Evolutionary conservation across 92 coral and sea anemone genomes (phyloP), one percentile per base, ranked within the genome.

Genomic region (Metridium senile): DNA sequence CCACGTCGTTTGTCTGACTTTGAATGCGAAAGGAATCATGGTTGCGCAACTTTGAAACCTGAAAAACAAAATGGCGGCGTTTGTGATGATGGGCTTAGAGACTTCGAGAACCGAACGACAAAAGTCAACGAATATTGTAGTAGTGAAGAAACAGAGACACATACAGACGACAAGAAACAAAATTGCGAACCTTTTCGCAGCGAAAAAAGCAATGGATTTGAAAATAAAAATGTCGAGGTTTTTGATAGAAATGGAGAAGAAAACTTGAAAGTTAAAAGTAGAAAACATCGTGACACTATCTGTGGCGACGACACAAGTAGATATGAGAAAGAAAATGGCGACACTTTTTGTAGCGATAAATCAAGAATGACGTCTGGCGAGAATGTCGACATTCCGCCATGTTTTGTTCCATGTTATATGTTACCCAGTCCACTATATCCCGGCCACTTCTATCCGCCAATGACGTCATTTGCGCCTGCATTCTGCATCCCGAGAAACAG

Each of bases 241-340:
- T 54, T 54, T 54, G 4, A 7, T 45, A 7, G 16, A 7, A 45
- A 45, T 7, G 9, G 16, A 45, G 16, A 45, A 45, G 16, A 45
- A 45, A 45, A 45, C 51, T 45, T 16, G 16, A 51, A 46, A 51
- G 2, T 3, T 71, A 20, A 58, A 28, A 26, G 9, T 21, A 71
- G 62, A 71, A 71, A 45, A 45, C 51, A 45, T 45, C 16, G 7
- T 52, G 73, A n/a, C 31, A 23, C 47, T 52, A 35, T 21, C 73
- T 35, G 8, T 39, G 49, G 13, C 49, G 49, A 39, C 8, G 49
- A 4, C 6, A 39, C 13, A 39, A 39, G 6, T 39, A 13, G 8
- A 39, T 4, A 39, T 39, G 49, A 13, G 49, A 13, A 39, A 39
- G 13, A 39, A 39, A 6, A 39, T 39, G 49, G 49, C 49, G 6